Evolutionary conservation across 2,888 invertebrate species (phyloP), one percentile per base, ranked within the genome.

Genomic region (Eubasilissa splendida): DNA sequence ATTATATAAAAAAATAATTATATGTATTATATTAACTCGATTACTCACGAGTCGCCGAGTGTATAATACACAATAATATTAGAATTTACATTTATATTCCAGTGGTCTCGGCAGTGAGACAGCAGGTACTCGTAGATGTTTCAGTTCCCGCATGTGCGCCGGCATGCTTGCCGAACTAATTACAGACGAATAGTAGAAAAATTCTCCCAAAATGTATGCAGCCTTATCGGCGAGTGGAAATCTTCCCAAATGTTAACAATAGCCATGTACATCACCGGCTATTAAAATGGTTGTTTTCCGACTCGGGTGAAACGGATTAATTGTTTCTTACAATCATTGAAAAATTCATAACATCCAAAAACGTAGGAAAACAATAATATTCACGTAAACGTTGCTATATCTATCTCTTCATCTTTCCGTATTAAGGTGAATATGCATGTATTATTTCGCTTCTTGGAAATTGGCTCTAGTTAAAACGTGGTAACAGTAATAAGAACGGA

Each of bases 161-260:
- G 22, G 63, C 76, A 60, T 50, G 22, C 22, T 53, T 12, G 12
- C 59, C 14, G 10, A 50, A 33, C 76, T 65, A 76, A 70, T 70
- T 77, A 70, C 56, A 70, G 59, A 68, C 54, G 54, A 75, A 80
- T 76, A 50, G 42, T 52, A 54, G 60, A 70, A 80, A 68, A 80
- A 80, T 80, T 80, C 80, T 68, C 76, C 70, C 60, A 53, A 76
- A 76, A 71, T 80, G 80, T 80, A 76, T 60, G 71, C 71, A 71
- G 11, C n/a, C 53, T 12, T 81, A 81, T 81, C 81, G 68, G 65
- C 10, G n/a, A 10, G 70, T 71, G 76, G 31, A 76, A 70, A 79
- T 79, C 81, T 79, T 11, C 63, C 22, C 68, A 78, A 79, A 70
- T 73, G 68, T 78, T 81, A 78, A 81, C 77, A 81, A 81, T 73